Evolutionary conservation across 2,888 invertebrate species (phyloP), one percentile per base, ranked within the genome.

Genomic region (Drosophila phalerata): DNA sequence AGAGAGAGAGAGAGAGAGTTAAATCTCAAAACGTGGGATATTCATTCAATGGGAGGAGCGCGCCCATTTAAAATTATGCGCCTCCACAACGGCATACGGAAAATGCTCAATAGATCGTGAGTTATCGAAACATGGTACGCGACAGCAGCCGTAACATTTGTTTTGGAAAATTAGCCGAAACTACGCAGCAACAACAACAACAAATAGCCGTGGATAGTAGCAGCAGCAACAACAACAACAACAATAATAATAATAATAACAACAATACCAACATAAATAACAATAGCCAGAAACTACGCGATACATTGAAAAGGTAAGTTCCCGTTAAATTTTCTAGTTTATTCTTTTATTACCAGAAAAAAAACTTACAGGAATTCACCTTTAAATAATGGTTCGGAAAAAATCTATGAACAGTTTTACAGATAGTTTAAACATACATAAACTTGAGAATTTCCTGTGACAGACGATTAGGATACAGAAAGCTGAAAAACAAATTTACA

Each of bases 71-170:
- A 90, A 89, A 87, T 89, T 87, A 92, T 91, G 91, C 90, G 91
- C 91, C 91, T 92, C 92, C 73, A 90, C 97, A 97, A 96, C 62
- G 80, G 97, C 96, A 84, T 89, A 96, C 96, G 79, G 49, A 76
- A 95, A 94, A 96, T 96, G 96, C 96, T 85, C 62, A 69, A 82
- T 70, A 81, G 79, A 81, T 84, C 81, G 87, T 84, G 87, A 83
- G 86, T 84, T 79, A 60, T 82, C 77, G 97, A 98, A 97, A 96
- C 84, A 99, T 99, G 99, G 98, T 99, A 96, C 98, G 98, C 97
- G 98, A 98, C 98, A 98, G 98, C 97, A 98, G 98, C 96, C 97
- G 98, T 96, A 98, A 99, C 96, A 97, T 99, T 95, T 98, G 98
- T 98, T 98, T 99, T 96, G 98, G 98, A 96, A 98, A 90, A 90